Evolutionary conservation across 2,113 vertebrate species (phyloP).

Genomic region (Lagopus muta): DNA sequence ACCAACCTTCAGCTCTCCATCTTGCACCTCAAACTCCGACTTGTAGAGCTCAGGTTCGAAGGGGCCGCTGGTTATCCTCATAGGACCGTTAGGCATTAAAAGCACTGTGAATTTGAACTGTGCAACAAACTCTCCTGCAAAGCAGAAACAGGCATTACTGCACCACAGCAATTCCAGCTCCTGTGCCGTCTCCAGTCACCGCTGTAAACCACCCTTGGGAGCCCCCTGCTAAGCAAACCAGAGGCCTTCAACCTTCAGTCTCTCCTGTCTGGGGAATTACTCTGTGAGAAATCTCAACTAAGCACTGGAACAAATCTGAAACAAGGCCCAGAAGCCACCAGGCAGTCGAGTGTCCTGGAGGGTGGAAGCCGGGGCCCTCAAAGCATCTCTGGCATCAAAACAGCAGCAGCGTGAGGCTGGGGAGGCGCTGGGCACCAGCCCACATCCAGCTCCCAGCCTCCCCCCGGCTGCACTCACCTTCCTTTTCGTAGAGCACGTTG

Average conservation of each 20-base stretch:
- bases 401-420: no score
- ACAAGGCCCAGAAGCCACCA: neutral
- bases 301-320: neutral
- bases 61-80: slow-evolving; percentile 93
- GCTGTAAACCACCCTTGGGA: neutral
- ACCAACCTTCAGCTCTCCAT: slow-evolving; percentile 92
- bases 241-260: neutral
- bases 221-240: no score
- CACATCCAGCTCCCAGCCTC: neutral
- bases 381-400: neutral
- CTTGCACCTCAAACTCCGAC: slow-evolving; percentile 94
- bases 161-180: neutral
- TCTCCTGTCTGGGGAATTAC: neutral
- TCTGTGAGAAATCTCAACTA: neutral
- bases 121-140: slow-evolving; percentile 91
- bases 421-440: neutral
- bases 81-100: slow-evolving; percentile 96
- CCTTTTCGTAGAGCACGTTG: slow-evolving; percentile 96
- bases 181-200: accelerated
- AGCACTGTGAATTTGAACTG: slow-evolving; percentile 99
- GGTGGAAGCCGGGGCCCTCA: neutral
- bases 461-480: slow-evolving; percentile 80
- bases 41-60: slow-evolving; percentile 94
- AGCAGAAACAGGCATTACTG: neutral
- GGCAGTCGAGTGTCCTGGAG: neutral